These are phyloP conservation scores for Pituophis catenifer DNA, from an alignment of 2,113 vertebrate species.

Conservation along the genomic window DNA sequence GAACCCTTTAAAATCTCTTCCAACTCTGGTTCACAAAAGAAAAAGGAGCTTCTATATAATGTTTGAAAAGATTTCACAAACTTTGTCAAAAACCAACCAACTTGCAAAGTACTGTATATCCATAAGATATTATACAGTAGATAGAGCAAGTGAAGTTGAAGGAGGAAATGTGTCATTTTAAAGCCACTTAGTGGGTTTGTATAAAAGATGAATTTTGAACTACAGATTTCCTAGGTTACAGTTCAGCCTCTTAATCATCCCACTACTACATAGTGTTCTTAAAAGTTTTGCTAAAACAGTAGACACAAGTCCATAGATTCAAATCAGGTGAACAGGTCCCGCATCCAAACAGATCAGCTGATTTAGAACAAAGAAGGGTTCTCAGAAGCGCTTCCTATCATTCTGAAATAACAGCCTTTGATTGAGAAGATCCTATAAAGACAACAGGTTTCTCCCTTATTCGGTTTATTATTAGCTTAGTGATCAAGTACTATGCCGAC, in stretches of 20 bases:
- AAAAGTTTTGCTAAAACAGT: background rate
- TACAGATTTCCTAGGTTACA: background rate
- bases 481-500: constrained; percentile 60
- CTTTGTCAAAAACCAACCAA: background rate
- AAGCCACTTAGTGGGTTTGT: background rate
- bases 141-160: background rate
- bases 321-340: background rate
- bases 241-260: background rate
- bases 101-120: background rate
- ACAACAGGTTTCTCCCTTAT: constrained; percentile 64
- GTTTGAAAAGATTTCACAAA: background rate
- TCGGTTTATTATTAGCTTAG: constrained; percentile 55
- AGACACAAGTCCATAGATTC: background rate
- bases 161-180: background rate
- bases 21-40: background rate
- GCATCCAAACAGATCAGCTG: constrained; percentile 45
- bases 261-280: no score
- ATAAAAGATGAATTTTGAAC: background rate
- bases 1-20: background rate
- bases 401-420: constrained; percentile 55
- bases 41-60: background rate
- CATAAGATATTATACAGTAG: background rate
- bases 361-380: constrained; percentile 33
- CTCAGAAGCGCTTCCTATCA: constrained; percentile 53
- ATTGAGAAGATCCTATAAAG: constrained; percentile 57